phyloP scores from a whole-genome alignment of 1,140 invertebrate genomes.

The Heliconius eleuchia region DNA sequence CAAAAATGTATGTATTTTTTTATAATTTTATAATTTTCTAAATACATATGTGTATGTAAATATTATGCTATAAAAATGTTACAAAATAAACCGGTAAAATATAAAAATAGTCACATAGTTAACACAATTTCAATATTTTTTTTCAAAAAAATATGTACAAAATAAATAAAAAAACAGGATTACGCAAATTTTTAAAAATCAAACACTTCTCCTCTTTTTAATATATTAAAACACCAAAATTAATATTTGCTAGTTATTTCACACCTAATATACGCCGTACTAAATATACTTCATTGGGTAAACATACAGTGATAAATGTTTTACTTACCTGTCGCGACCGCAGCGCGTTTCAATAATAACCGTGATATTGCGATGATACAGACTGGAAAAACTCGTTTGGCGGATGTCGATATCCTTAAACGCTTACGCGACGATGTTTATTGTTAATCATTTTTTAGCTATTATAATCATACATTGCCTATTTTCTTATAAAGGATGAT shows the following conservation, averaged over 20 bases:
- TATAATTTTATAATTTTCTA: not conserved
- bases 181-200: not conserved
- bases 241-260: conserved; percentile 31
- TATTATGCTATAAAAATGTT: too few species aligned
- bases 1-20: conserved; percentile 24
- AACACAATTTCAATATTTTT: not conserved
- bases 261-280: conserved; percentile 32
- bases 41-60: not conserved
- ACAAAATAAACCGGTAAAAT: too few species aligned
- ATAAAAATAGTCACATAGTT: too few species aligned
- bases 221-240: not conserved
- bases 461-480: conserved; percentile 15
- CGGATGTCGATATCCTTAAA: conserved; percentile 79
- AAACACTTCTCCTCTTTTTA: not conserved
- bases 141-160: not conserved
- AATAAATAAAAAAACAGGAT: not conserved
- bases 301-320: conserved; percentile 77
- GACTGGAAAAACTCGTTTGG: conserved; percentile 80
- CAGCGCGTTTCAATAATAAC: conserved; percentile 78
- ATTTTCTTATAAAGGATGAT: not conserved
- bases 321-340: conserved; percentile 76
- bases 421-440: conserved; percentile 46
- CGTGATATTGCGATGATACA: conserved; percentile 80
- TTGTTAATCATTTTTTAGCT: conserved; percentile 14
- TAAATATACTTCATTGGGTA: conserved; percentile 53